Base-by-base conservation (phyloP, 2,113 vertebrate species). In the Gracilinanus agilis region DNA sequence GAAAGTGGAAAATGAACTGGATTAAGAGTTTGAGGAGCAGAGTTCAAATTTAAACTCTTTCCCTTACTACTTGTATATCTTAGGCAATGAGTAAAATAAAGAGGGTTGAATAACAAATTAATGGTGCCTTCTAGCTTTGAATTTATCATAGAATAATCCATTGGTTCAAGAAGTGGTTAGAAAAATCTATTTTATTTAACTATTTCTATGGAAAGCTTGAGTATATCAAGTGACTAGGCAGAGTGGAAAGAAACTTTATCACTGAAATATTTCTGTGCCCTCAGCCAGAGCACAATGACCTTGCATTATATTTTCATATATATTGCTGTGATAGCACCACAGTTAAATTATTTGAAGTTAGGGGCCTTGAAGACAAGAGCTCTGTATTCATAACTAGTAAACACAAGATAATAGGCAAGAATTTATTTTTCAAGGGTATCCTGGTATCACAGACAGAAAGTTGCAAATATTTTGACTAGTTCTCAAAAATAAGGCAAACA, bases 271-370 rank as follows among this genome's bases (percentile, higher is more conserved):
- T 88, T 55, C 29, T 54, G 44, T 88, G 23, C 23, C 91, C 94
- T 88, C 61, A 5, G 61, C 53, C 4, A 94, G 10, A 91, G 8
- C 3, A 54, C 21, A 92, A 89, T 94, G 92, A 94, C 53, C 92
- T 0, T 92, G 56, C 90, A 93, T 88, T 44, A 53, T 54, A 97
- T 97, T 96, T 91, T 97, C 90, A 95, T 54, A 53, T 0, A 0
- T 91, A 40, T 96, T 97, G 96, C 91, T 93, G n/a, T 90, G 75
- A 91, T 44, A 49, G 10, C 96, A 90, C 54, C 90, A 95, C 95
- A 96, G 97, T 94, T 92, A 96, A 95, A 93, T 95, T 12, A 91
- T 94, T 56, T 93, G 90, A 54, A 97, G 61, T 90, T 93, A 95
- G 90, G 94, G 56, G 0, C 24, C 54, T 13, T 34, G 55, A 53